Base-by-base conservation (phyloP, 1,140 invertebrate species). In the Ganaspis sp. region DNA sequence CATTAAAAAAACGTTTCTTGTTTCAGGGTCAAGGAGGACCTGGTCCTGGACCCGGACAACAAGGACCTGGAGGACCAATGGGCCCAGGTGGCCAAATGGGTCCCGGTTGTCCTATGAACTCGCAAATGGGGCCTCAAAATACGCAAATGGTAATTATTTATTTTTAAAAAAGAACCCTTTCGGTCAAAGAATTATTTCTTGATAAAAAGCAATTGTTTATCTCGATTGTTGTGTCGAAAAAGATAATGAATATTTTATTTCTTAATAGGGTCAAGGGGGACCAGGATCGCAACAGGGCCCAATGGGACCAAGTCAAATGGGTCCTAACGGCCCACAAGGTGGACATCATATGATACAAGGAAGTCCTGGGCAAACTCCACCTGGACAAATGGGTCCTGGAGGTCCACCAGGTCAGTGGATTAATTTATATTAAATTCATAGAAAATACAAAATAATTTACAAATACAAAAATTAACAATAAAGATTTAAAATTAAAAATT, bases 1-100 rank as follows among this genome's bases (percentile, higher is more conserved):
- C 6, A 34, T 6, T 34, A 34, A 34, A 34, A 34, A 34, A 34
- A 34, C 29, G 2, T 49, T 70, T 49, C 37, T 23, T 19, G 11
- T 87, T 85, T 54, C 38, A 89, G 87, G 83, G 84, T 72, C 85
- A 85, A 82, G 83, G 83, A 42, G 85, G 86, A 58, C 81, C 87
- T 29, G 83, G 82, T 64, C 84, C 81, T 23, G 82, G 84, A 11
- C 81, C 81, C 54, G 81, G 81, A 45, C 84, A 82, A 69, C 80
- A 83, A 70, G 83, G 83, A 38, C 83, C 83, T 40, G 82, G 81
- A 2, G 83, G 79, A n/a, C 73, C 79, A 5, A 75, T 74, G 38
- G 71, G 74, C 17, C 53, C 74, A 29, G 75, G 71, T 29, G 75
- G 71, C 11, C 83, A 79, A 49, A 76, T 73, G 74, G 72, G n/a